These are phyloP conservation scores for Oenanthe oenanthe DNA, from an alignment of 2,113 vertebrate species.

Conservation along the genomic window DNA sequence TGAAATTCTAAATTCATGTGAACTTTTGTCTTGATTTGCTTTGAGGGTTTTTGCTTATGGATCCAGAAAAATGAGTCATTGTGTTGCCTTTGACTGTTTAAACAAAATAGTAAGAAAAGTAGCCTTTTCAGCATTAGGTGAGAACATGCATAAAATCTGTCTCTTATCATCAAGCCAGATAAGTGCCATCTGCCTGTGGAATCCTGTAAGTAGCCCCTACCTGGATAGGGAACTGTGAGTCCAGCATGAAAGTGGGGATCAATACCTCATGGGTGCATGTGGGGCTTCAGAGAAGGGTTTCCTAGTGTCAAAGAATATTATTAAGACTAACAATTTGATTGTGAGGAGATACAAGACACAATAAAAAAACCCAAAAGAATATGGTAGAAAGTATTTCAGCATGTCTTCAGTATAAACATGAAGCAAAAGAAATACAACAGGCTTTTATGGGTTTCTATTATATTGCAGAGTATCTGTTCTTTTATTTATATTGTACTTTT, in stretches of 20 bases:
- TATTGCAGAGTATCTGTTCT: neutral
- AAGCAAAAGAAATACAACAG: neutral
- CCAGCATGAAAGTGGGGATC: neutral
- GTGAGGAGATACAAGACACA: neutral
- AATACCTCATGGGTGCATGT: fast-evolving
- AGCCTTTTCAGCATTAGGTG: neutral
- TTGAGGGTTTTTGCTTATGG: neutral
- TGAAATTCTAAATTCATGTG: neutral
- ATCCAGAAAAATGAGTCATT: neutral
- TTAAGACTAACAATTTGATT: neutral
- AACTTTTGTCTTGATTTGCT: neutral
- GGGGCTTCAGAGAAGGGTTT: neutral
- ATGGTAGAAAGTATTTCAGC: neutral
- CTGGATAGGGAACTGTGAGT: neutral
- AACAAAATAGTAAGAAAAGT: neutral
- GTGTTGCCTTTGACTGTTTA: neutral
- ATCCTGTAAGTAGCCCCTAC: neutral
- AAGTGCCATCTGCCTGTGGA: neutral
- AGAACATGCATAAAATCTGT: neutral
- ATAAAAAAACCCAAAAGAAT: neutral
- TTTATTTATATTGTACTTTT: neutral
- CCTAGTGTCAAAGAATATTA: neutral
- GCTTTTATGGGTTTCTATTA: neutral
- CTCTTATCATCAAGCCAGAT: neutral
- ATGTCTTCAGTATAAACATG: neutral